Base-by-base conservation (phyloP, 2,113 vertebrate genomes). In the Actenoides hombroni region DNA sequence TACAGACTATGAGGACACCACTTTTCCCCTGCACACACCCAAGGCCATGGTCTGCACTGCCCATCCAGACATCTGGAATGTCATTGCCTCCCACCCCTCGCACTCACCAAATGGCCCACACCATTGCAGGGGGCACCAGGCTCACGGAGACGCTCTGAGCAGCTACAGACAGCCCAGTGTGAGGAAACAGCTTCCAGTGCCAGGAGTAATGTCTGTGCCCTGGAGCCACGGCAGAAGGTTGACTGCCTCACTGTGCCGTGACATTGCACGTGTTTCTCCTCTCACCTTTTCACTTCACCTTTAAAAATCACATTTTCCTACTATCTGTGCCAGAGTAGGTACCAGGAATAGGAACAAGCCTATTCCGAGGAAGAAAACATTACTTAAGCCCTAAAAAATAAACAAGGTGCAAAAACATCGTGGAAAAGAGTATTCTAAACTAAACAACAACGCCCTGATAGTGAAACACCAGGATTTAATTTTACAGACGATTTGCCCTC, bases 71-170 rank as follows among this genome's bases (percentile, higher is more conserved):
- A 2, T 37, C n/a, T 10, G 13, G 70, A 59, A 6, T 24, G 5
- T 42, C 20, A 16, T 42, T n/a, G 24, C 35, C 15, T 14, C 1
- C 53, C 0, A 0, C 2, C 1, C 48, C 23, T 29, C 3, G 0
- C 0, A 0, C 19, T 48, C 77, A 35, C 33, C 2, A 0, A 31
- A 18, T 10, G 42, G 28, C 56, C 40, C 0, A 4, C 0, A 0
- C 37, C 28, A 1, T 29, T 17, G 37, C 29, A 29, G 37, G 21
- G 57, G 74, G 16, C 21, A 2, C 10, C 11, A 3, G 60, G 15
- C 49, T 65, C 0, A 0, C 75, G 39, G 46, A 14, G 14, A 28
- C 1, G 0, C 0, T 1, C 75, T 88, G n/a, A 33, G 42, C 67
- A 65, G 28, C 64, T 11, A 5, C 9, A 19, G 29, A 61, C 60